A percentile compares a stretch with the other conserved stretches of the same genome.
These are phyloP conservation scores for Nematolebias whitei DNA, from an alignment of 2,113 vertebrate species.

Conservation along the genomic window DNA sequence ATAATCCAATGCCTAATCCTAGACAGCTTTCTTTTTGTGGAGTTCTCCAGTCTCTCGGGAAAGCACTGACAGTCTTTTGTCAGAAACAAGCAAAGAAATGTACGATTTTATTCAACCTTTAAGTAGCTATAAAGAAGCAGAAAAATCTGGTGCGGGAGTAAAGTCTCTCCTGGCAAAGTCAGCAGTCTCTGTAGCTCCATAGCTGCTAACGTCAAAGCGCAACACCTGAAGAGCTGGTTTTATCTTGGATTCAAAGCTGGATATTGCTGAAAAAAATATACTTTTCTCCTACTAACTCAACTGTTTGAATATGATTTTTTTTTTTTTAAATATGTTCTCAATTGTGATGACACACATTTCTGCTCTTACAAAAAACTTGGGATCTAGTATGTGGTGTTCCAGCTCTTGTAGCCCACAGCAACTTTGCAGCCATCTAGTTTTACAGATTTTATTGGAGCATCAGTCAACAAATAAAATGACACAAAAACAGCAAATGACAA, in stretches of 20 bases:
- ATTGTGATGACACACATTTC: not conserved
- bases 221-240: constrained; percentile 25
- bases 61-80: constrained; percentile 24
- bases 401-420: no score
- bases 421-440: no score
- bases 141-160: not conserved
- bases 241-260: constrained; percentile 32
- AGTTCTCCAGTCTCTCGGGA: not conserved
- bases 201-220: constrained; percentile 16
- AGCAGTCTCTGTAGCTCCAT: constrained; percentile 29
- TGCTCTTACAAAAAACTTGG: no score
- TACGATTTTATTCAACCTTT: constrained; percentile 7
- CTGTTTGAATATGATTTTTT: not conserved
- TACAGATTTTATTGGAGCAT: no score
- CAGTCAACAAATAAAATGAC: no score
- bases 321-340: not conserved
- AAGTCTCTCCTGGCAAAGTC: constrained; percentile 32
- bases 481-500: no score
- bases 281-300: not conserved
- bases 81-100: constrained; percentile 40
- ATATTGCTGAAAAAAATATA: constrained; percentile 4
- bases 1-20: constrained; percentile 6
- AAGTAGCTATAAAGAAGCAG: constrained; percentile 10
- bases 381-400: no score
- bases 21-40: not conserved